Percentiles rank a stretch among this genome's conserved stretches.
These are phyloP conservation scores for Dryoscopus gambensis DNA, from an alignment of 2,113 vertebrate genomes.

Conservation along the genomic window DNA sequence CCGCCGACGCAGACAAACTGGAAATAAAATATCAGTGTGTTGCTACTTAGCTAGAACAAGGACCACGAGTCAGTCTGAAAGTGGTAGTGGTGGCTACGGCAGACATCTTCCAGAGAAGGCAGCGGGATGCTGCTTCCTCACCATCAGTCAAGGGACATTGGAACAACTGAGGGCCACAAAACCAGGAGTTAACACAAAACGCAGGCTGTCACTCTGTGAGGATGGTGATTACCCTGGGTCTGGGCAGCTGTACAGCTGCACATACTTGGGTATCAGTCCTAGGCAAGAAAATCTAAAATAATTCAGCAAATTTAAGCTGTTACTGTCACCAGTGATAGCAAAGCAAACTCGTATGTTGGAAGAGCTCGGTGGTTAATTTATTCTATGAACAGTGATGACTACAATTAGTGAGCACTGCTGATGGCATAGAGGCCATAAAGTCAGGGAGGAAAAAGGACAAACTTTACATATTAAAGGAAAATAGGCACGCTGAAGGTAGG, in stretches of 20 bases:
- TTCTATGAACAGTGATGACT: conserved; percentile 14
- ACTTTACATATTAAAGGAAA: background rate
- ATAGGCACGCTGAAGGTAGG: background rate
- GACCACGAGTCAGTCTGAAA: too few species aligned
- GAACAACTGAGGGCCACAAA: background rate
- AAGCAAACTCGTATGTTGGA: conserved; percentile 44
- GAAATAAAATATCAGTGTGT: background rate
- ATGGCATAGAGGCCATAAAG: conserved; percentile 11
- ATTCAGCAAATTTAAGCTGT: conserved; percentile 1
- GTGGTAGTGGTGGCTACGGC: background rate
- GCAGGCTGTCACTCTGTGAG: background rate
- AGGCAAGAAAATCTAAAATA: conserved; percentile 35
- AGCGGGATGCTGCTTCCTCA: rapidly evolving
- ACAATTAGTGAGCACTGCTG: conserved; percentile 19
- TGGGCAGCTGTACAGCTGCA: background rate
- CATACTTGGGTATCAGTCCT: background rate
- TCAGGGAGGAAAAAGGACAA: background rate
- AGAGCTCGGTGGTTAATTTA: background rate
- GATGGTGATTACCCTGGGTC: rapidly evolving
- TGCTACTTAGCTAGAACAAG: background rate
- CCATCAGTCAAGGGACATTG: background rate
- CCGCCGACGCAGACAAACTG: conserved; percentile 87
- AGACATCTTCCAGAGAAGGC: background rate
- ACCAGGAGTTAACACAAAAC: rapidly evolving
- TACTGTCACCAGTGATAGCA: conserved; percentile 13